Evolutionary conservation across 2,888 invertebrate species (phyloP), one percentile per base, ranked within the genome.

Genomic region (Omphaloscelis lunosa): DNA sequence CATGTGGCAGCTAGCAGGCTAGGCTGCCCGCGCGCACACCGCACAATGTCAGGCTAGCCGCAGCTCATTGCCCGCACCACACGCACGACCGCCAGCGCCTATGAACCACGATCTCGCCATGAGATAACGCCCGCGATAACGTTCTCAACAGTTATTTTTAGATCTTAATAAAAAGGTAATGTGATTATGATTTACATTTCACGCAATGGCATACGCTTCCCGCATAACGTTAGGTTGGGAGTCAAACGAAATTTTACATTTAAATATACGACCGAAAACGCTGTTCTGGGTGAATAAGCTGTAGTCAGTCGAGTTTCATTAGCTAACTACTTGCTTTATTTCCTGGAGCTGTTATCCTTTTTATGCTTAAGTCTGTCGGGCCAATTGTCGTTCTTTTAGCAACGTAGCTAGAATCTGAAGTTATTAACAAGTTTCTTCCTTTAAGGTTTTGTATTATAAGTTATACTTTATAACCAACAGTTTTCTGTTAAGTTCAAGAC

Each of bases 41-140:
- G 79, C 85, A 73, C 82, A 78, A 82, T 58, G 58, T 79, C 80
- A 77, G 71, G 83, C 84, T 63, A 63, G 77, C 74, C 79, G 62
- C 79, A 84, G 82, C 83, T 81, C 86, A 87, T 86, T 86, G 79
- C 62, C 72, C 79, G 80, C 83, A 75, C 77, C 75, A 85, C 86
- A 86, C 84, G 86, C 88, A 86, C 87, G 80, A 85, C 81, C 85
- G 87, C 81, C 85, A 82, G 85, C 83, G 81, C 80, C 88, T 80
- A 85, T 89, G 84, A 88, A 84, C 83, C 88, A 89, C 87, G 93
- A 94, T 95, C 93, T 95, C 93, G 94, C 95, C 94, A 94, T 95
- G 94, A 96, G 96, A 96, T 96, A 96, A 95, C 95, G 94, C 92
- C 91, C 90, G 92, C 92, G 96, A 96, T 96, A 96, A 95, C 95